phyloP scores from a whole-genome alignment of 2,888 invertebrate species.

The Mesorhabditis sp. region DNA sequence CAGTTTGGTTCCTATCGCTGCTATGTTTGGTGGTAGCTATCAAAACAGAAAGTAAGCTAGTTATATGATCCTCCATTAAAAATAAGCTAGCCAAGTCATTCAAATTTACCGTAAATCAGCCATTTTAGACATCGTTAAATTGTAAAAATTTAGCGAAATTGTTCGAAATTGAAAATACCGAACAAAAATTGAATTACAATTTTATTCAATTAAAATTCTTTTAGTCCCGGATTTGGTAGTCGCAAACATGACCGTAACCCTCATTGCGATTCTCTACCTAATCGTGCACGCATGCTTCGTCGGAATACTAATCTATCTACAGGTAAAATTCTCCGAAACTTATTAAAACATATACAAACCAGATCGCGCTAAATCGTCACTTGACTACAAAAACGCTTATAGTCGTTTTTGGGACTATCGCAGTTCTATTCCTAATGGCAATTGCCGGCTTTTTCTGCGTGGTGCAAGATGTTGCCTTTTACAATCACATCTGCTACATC shows the following conservation, averaged over 20 bases:
- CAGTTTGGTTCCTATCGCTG: conserved; percentile 44
- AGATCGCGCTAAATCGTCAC: conserved; percentile 19
- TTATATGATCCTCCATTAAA: neutral
- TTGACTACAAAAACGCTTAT: conserved; percentile 25
- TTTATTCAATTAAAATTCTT: neutral
- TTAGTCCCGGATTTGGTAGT: conserved; percentile 40
- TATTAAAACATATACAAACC: neutral
- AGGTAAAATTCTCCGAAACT: conserved; percentile 27
- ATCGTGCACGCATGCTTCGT: conserved; percentile 41
- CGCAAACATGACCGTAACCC: conserved; percentile 37
- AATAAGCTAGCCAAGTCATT: conserved; percentile 9
- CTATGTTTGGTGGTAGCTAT: conserved; percentile 41
- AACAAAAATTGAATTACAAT: neutral
- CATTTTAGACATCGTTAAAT: neutral
- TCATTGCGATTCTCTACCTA: conserved; percentile 34
- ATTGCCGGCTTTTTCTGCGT: conserved; percentile 38
- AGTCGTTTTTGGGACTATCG: conserved; percentile 30
- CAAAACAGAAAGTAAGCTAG: conserved; percentile 13
- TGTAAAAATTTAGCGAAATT: too few relatives aligned
- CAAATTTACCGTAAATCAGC: conserved; percentile 10
- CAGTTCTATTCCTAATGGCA: conserved; percentile 37
- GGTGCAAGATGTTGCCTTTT: conserved; percentile 40
- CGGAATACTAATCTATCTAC: conserved; percentile 41
- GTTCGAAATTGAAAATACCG: neutral
- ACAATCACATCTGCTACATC: conserved; percentile 51